These are phyloP conservation scores for Pagetopsis macropterus DNA, from an alignment of 2,797 vertebrate species.

Conservation along the genomic window DNA sequence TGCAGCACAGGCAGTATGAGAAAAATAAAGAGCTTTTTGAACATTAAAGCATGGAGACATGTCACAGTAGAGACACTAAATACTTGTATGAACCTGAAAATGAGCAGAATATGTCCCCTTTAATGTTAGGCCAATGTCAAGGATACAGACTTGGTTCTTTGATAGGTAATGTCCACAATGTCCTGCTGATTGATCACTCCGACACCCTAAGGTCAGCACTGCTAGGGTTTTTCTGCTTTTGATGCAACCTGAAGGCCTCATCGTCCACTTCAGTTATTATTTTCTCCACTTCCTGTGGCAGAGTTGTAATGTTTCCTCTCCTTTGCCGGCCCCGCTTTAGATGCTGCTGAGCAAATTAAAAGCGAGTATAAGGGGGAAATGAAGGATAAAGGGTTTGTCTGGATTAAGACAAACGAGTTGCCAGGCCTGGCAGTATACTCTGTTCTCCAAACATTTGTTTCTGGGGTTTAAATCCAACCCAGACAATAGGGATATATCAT, in stretches of 20 bases:
- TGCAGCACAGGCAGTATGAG: too few relatives aligned
- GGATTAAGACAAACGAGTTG: conserved; percentile 70
- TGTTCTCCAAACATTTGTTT: conserved; percentile 36
- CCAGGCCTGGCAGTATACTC: conserved; percentile 3
- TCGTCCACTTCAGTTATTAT: conserved; percentile 22
- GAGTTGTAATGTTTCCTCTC: conserved; percentile 29
- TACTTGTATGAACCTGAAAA: too few relatives aligned
- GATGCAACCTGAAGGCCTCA: conserved; percentile 33
- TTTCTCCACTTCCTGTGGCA: conserved; percentile 27
- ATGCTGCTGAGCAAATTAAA: conserved; percentile 43
- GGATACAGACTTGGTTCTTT: conserved; percentile 45
- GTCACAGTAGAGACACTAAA: too few relatives aligned
- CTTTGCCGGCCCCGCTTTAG: conserved; percentile 14
- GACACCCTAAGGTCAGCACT: conserved; percentile 62
- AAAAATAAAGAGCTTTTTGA: too few relatives aligned
- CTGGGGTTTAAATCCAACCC: conserved; percentile 52
- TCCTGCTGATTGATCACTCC: conserved; percentile 68
- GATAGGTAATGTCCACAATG: conserved; percentile 36
- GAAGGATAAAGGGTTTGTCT: conserved; percentile 51
- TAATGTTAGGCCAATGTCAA: conserved; percentile 62
- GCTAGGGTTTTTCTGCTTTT: conserved; percentile 27
- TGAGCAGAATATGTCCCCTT: conserved; percentile 44
- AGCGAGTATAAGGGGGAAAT: conserved; percentile 59
- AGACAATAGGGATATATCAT: conserved; percentile 34
- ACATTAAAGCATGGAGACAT: too few relatives aligned